Base-by-base conservation (phyloP, 2,888 invertebrate genomes). In the Piscicola geometra region DNA sequence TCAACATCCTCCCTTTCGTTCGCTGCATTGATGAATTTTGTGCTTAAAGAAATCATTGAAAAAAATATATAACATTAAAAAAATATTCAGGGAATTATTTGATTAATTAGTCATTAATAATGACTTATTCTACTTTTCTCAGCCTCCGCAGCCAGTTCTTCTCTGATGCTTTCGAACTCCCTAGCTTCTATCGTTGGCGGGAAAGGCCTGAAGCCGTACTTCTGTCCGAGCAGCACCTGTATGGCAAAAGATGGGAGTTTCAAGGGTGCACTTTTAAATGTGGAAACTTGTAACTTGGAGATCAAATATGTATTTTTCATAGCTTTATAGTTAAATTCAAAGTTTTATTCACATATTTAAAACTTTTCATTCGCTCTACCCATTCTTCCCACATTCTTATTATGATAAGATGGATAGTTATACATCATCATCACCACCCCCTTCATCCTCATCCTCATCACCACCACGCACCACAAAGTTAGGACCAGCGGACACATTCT, bases 151-250 rank as follows among this genome's bases (percentile, higher is more conserved):
- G 77, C 50, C 21, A 85, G 76, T 30, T 71, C 74, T 15, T 69
- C 74, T n/a, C 75, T 41, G 33, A 77, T 78, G 9, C 78, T 77
- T 33, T 82, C 81, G 78, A 82, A 83, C 72, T 83, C 83, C 0
- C 78, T 71, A 30, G 79, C 78, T 9, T 76, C 64, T 32, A 85
- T 82, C 25, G 78, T 79, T 0, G 81, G 77, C 0, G 84, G 84
- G 60, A 83, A 80, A 0, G 80, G 81, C 28, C 81, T 78, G 25
- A 77, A 79, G 5, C 84, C 84, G 78, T 85, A 84, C 74, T 82
- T 83, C 78, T 85, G 83, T n/a, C 85, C 84, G 30, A 85, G 69
- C 35, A 85, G 80, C 3, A 80, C 80, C 85, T 84, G 76, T 3
- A 76, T 67, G n/a, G n/a, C n/a, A n/a, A n/a, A n/a, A n/a, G n/a